Percentiles rank a stretch among this genome's conserved stretches.
Evolutionary conservation across 2,797 vertebrate genomes (phyloP).

Genomic region (Ispidina picta): DNA sequence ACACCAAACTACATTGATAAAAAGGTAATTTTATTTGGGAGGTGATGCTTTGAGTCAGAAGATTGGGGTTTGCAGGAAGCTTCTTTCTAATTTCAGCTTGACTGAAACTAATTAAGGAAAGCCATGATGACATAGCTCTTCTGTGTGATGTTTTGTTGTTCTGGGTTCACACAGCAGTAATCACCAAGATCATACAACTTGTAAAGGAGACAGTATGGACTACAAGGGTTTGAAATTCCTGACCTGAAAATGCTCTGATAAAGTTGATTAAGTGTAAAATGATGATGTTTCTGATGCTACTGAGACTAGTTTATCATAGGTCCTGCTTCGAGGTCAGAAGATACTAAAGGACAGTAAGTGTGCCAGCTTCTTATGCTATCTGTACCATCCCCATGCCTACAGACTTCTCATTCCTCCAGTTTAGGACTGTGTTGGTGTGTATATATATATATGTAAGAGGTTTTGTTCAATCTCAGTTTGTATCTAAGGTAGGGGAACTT

Average conservation of each 20-base stretch:
- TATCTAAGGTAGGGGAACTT: neutral
- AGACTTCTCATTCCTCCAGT: neutral
- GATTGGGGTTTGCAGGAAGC: neutral
- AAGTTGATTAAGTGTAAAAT: neutral
- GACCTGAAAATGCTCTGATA: neutral
- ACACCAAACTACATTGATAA: neutral
- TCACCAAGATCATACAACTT: neutral
- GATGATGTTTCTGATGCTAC: neutral
- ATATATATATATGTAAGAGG: neutral
- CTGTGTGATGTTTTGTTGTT: neutral
- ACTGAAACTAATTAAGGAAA: neutral
- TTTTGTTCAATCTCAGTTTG: neutral
- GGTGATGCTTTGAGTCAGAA: neutral
- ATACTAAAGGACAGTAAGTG: neutral
- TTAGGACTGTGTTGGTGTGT: neutral
- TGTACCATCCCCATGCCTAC: neutral
- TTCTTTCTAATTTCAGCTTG: neutral
- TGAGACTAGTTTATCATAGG: neutral
- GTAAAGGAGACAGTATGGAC: neutral
- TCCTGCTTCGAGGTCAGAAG: neutral
- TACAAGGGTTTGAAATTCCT: neutral
- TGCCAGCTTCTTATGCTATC: neutral
- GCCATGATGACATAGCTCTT: neutral
- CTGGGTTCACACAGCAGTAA: neutral
- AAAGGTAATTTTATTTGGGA: neutral